These are phyloP conservation scores for Acanthoscelides obtectus DNA, from an alignment of 2,888 invertebrate genomes.

Conservation along the genomic window DNA sequence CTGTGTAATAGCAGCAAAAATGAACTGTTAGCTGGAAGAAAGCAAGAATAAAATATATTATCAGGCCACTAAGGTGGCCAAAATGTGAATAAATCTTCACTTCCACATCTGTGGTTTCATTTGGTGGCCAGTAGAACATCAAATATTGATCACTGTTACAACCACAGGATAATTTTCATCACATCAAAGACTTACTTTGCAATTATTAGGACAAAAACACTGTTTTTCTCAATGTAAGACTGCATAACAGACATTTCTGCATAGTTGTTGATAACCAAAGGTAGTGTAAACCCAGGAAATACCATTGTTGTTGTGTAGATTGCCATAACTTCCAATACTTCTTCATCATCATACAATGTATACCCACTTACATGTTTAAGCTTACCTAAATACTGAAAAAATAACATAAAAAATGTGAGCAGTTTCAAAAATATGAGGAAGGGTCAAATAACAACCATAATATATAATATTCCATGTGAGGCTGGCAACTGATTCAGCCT, in stretches of 20 bases:
- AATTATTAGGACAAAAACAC: constrained; percentile 62
- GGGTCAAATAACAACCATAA: too few species aligned
- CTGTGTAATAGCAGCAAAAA: too few species aligned
- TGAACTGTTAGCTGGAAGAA: too few species aligned
- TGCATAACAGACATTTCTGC: constrained; percentile 56
- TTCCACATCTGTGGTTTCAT: too few species aligned
- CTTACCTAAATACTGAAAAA: constrained; percentile 43
- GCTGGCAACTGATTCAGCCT: too few species aligned
- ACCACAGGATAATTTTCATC: neutral
- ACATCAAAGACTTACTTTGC: constrained; percentile 48
- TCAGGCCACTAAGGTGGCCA: too few species aligned
- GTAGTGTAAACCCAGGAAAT: constrained; percentile 77
- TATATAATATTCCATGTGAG: too few species aligned
- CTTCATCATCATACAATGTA: constrained; percentile 44
- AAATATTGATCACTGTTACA: neutral
- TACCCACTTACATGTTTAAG: constrained; percentile 43
- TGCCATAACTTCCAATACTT: constrained; percentile 37
- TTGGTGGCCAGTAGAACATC: too few species aligned
- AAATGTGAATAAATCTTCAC: too few species aligned
- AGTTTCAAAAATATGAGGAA: neutral
- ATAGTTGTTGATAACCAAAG: constrained; percentile 56
- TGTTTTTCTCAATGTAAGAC: constrained; percentile 54
- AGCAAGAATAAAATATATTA: too few species aligned
- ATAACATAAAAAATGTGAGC: neutral
- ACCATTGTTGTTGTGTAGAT: constrained; percentile 53